Evolutionary conservation across 2,888 invertebrate species (phyloP), one percentile per base, ranked within the genome.

Genomic region (Drosophila pegasa): DNA sequence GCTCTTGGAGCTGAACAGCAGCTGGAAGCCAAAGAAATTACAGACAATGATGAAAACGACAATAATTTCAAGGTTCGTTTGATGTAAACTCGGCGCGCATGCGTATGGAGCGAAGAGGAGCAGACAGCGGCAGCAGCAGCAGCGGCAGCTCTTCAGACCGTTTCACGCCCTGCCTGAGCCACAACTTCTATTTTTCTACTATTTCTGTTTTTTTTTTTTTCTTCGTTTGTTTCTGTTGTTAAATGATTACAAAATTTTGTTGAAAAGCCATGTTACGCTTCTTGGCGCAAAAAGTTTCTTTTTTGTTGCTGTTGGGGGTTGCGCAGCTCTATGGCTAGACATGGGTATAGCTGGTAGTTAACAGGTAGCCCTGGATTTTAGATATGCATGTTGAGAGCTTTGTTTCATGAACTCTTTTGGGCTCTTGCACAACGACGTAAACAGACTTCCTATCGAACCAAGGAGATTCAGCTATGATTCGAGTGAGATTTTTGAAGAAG

Each of bases 41-140:
- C 69, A 63, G 62, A 76, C 80, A 76, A 87, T 88, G 87, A 91
- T 88, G 90, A 91, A 91, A 91, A 88, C 88, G 91, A 91, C 91
- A 91, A 88, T 91, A 79, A 90, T 90, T 90, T 91, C 90, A 90
- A 90, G 90, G 90, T 90, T 90, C 90, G 90, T 91, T 91, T 88
- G 82, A 90, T 90, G 84, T 80, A 91, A 88, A 78, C 81, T 78
- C 72, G 50, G 45, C 72, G 84, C 77, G 83, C 77, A 87, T 86
- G 86, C 88, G 86, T 83, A 71, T 60, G 73, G 50, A 67, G 73
- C 54, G 51, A 31, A 31, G 14, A 14, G 27, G 40, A 29, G 50
- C 20, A 16, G 27, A 25, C 43, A 38, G 52, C 27, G 18, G 37
- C 27, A 20, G 25, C 22, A 38, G 48, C 60, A 56, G 38, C 50